Conservation (phyloP, 2,797 vertebrate genomes). For the Gadopsis bispinosus region DNA sequence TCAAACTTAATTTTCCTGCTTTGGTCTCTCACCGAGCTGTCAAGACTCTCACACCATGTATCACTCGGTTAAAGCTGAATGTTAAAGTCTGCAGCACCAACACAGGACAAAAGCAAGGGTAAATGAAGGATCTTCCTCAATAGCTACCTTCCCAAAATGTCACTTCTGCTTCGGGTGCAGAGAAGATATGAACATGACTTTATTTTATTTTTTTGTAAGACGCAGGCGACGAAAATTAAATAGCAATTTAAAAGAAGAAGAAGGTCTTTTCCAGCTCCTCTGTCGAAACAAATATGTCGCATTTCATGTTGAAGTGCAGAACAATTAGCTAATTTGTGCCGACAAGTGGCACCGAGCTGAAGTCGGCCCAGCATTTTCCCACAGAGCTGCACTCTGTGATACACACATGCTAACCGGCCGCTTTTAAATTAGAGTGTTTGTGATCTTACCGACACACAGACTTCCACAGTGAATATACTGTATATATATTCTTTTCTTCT, state of each 20-base stretch:
- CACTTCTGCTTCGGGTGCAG: background rate
- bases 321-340: constrained; percentile 53
- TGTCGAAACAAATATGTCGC: constrained; percentile 9
- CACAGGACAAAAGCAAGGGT: background rate
- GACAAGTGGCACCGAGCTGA: constrained; percentile 39
- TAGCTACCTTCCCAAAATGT: background rate
- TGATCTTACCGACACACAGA: constrained; percentile 21
- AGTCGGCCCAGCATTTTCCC: constrained; percentile 39
- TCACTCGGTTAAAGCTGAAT: background rate
- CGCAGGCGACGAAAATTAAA: background rate
- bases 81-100: background rate
- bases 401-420: constrained; percentile 10
- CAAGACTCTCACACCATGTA: background rate
- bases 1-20: constrained; percentile 7
- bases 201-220: background rate
- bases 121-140: background rate
- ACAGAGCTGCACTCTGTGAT: constrained; percentile 33
- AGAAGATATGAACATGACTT: background rate
- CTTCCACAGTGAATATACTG: background rate
- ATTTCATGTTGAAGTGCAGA: constrained; percentile 31
- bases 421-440: background rate
- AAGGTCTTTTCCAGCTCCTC: background rate
- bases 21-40: background rate
- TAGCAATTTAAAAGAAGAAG: background rate
- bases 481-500: too few relatives aligned